Evolutionary conservation across 2,113 vertebrate genomes (phyloP).

Genomic region (Corythoichthys haematopterus): DNA sequence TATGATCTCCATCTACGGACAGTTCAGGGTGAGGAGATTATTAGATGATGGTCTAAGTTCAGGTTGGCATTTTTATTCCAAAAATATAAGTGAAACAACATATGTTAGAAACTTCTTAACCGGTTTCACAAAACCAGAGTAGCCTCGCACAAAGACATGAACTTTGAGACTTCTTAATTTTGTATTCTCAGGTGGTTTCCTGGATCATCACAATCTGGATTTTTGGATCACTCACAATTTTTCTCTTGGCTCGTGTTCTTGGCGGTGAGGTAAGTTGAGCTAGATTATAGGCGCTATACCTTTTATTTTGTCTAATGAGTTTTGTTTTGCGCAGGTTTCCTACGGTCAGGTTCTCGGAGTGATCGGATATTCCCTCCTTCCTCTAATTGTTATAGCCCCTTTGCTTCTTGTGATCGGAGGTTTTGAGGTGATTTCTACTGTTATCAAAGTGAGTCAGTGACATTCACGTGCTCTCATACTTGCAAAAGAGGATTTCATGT

Average conservation of each 20-base stretch:
- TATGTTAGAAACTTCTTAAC: background rate
- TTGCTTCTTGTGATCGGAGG: conserved; percentile 87
- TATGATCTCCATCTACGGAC: conserved; percentile 97
- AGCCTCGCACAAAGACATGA: background rate
- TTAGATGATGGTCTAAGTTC: background rate
- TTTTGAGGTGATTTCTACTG: conserved; percentile 88
- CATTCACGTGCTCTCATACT: background rate
- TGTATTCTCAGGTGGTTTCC: conserved; percentile 83
- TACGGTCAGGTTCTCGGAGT: conserved; percentile 97
- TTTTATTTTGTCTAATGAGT: background rate
- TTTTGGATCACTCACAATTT: conserved; percentile 96
- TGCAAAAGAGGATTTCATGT: too few relatives aligned
- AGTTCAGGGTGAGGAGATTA: conserved; percentile 84
- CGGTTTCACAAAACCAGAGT: background rate
- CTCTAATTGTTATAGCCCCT: conserved; percentile 94
- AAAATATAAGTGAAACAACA: background rate
- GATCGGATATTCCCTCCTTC: conserved; percentile 96
- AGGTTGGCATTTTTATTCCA: background rate
- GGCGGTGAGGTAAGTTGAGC: conserved; percentile 87
- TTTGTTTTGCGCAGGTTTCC: conserved; percentile 77
- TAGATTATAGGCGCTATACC: background rate
- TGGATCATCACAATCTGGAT: conserved; percentile 99
- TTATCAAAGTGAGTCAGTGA: conserved; percentile 86
- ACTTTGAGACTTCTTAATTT: background rate
- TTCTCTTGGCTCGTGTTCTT: conserved; percentile 93